Base-by-base conservation (phyloP, 2,888 invertebrate species). In the Cordilura impudica region DNA sequence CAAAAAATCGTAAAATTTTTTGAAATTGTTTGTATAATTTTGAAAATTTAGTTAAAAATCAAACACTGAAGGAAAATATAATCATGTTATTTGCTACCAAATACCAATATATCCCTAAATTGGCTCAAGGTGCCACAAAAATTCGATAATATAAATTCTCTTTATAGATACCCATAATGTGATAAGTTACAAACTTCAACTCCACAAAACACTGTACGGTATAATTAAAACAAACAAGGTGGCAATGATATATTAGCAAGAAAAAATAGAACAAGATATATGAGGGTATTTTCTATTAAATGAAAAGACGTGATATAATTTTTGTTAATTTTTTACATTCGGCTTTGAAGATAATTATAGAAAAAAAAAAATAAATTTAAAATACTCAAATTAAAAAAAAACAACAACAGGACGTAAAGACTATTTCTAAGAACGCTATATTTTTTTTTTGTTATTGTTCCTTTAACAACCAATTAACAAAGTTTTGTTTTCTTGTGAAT, bases 401-500 rank as follows among this genome's bases (percentile, higher is more conserved):
- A 21, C 2, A 16, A 26, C 29, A 49, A 54, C 19, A 65, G 19
- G 18, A 45, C 23, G 53, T 39, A 54, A 53, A 63, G 31, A 54
- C 5, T 45, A 14, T 49, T 16, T 51, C 56, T 72, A 49, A n/a
- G 19, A 61, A 49, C 5, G 19, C 35, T 43, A 26, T 35, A 29
- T 54, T 54, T 51, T 39, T 63, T 23, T 39, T 39, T n/a, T 51
- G 14, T 65, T 60, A 29, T 39, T 67, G 19, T 56, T 51, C 18
- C 43, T 58, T 39, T 47, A 60, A 54, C 76, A 73, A 14, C 39
- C 70, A 77, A 67, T 75, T 76, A 65, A 63, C 63, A 65, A 66
- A 31, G 61, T 39, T 4, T 31, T 31, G 39, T 49, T 49, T 21
- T 39, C 1, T 18, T 18, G 12, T 31, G 18, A n/a, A 10, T 53